Percentiles rank a stretch among this genome's conserved stretches.
Evolutionary conservation across 2,797 vertebrate genomes (phyloP).

Genomic region (Octomys mimax): DNA sequence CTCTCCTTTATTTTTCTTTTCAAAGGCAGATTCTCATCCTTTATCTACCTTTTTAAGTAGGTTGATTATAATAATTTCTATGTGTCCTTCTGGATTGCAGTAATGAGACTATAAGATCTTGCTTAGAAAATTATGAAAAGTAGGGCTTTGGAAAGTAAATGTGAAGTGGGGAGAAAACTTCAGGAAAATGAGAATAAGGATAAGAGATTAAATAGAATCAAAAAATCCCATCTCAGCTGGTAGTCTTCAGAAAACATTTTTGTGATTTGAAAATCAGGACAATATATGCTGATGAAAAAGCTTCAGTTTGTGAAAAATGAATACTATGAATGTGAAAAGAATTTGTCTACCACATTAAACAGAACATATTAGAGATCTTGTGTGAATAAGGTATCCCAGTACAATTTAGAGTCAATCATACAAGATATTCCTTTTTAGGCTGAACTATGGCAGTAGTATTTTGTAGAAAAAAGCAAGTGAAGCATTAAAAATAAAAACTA

Average conservation of each 20-base stretch:
- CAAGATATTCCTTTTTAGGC: neutral
- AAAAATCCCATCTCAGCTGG: constrained; percentile 61
- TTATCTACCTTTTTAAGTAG: constrained; percentile 83
- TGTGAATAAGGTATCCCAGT: constrained; percentile 45
- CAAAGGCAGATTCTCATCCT: constrained; percentile 77
- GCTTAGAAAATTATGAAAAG: constrained; percentile 22
- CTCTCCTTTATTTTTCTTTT: constrained; percentile 72
- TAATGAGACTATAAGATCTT: constrained; percentile 44
- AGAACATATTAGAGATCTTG: neutral
- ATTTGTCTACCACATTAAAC: constrained; percentile 56
- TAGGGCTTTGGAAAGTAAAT: constrained; percentile 56
- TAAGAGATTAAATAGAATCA: neutral
- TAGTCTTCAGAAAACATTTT: constrained; percentile 62
- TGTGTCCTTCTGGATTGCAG: constrained; percentile 31
- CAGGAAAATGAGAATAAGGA: constrained; percentile 64
- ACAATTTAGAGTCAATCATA: neutral
- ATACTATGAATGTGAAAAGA: constrained; percentile 42
- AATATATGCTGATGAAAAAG: constrained; percentile 69
- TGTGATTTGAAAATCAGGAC: constrained; percentile 72
- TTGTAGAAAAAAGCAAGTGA: neutral
- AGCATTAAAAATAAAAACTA: constrained; percentile 49
- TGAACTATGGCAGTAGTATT: neutral
- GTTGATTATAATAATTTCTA: constrained; percentile 66
- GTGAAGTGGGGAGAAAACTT: constrained; percentile 65
- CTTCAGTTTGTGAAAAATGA: constrained; percentile 68